A percentile compares a stretch with the other conserved stretches of the same genome.
These are phyloP conservation scores for Halisarca cf. caerulea DNA, from an alignment of 37 sponge, comb jelly and placozoan species.

Conservation along the genomic window DNA sequence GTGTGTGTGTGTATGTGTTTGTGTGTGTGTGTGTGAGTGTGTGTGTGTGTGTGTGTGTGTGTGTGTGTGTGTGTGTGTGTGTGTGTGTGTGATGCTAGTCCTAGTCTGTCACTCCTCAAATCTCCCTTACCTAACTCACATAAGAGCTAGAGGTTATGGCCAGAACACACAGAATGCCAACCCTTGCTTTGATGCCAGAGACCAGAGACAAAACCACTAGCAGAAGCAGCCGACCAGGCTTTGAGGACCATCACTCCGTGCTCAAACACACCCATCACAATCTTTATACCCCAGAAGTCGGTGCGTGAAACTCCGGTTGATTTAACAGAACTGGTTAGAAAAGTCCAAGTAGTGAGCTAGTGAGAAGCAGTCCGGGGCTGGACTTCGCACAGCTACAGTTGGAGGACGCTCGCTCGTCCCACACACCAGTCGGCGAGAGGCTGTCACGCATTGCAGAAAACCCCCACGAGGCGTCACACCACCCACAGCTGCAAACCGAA, in stretches of 20 bases:
- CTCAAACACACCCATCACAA: neutral
- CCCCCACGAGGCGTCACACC: neutral
- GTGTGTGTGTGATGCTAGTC: no score
- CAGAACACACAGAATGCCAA: conserved; percentile 78
- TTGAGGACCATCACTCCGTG: conserved; percentile 32
- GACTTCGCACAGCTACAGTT: conserved; percentile 67
- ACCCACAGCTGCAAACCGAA: neutral
- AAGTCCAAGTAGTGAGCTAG: conserved; percentile 34
- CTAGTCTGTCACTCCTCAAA: no score
- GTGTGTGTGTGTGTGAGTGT: neutral
- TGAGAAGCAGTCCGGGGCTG: conserved; percentile 59
- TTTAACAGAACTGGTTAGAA: conserved; percentile 10
- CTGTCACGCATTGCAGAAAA: neutral
- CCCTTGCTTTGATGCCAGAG: conserved; percentile 71
- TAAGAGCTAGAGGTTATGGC: conserved; percentile 84
- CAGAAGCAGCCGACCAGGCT: conserved; percentile 67
- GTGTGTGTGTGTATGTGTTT: no score
- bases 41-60: conserved; percentile 2
- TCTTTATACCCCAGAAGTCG: neutral
- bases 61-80: no score
- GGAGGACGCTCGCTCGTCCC: conserved; percentile 23
- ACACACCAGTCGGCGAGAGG: neutral
- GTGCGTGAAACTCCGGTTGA: conserved; percentile 7
- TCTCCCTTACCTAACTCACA: neutral
- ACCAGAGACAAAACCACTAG: conserved; percentile 76